Conservation (phyloP, 1,140 invertebrate genomes). For the Saccostrea cuccullata region DNA sequence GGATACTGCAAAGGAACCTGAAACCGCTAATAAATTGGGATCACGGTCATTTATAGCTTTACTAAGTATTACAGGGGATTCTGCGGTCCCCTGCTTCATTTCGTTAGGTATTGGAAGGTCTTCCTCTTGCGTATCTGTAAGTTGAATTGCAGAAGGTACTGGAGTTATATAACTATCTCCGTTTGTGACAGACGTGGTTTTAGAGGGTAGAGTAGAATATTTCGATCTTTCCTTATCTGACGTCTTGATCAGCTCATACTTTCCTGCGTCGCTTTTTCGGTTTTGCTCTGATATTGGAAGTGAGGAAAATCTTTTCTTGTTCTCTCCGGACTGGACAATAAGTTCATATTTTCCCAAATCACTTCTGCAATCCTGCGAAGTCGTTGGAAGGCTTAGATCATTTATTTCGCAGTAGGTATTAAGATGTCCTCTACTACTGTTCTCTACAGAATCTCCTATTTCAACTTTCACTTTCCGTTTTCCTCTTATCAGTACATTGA, state of each 20-base stretch:
- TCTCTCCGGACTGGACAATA: background rate
- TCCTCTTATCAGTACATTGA: background rate
- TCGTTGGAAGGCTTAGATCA: background rate
- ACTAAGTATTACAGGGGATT: background rate
- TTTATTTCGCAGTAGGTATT: constrained; percentile 11
- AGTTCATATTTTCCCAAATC: background rate
- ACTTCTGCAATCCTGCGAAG: background rate
- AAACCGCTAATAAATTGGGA: background rate
- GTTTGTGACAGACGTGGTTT: background rate
- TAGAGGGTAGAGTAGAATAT: background rate
- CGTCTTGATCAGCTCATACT: background rate
- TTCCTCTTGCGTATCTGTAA: background rate
- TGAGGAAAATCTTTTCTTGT: background rate
- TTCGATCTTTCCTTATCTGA: background rate
- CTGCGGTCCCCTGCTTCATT: background rate
- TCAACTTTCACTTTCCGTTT: background rate
- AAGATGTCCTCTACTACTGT: background rate
- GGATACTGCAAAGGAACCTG: background rate
- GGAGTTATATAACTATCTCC: background rate
- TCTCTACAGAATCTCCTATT: background rate
- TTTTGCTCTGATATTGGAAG: background rate
- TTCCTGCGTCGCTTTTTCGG: background rate
- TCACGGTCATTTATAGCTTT: background rate
- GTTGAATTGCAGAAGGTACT: background rate
- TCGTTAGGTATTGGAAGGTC: background rate